These are phyloP conservation scores for Takifugu flavidus DNA, from an alignment of 2,113 vertebrate species.

Conservation along the genomic window DNA sequence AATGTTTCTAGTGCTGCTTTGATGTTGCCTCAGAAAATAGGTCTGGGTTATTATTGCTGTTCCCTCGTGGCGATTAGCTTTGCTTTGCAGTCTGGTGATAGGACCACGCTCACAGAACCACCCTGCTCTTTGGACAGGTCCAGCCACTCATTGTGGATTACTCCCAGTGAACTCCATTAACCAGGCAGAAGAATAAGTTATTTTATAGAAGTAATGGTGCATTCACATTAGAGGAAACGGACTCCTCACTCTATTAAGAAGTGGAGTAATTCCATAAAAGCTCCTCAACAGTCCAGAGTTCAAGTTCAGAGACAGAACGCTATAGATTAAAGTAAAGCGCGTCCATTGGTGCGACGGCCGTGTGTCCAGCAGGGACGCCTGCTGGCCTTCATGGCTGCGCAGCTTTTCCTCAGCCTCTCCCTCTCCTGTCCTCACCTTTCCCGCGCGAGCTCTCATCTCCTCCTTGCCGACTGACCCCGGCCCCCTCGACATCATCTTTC, in stretches of 20 bases:
- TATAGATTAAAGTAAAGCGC: no score
- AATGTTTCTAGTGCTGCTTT: not conserved
- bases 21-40: constrained; percentile 7
- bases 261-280: constrained; percentile 6
- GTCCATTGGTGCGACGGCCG: not conserved
- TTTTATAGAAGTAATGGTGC: not conserved
- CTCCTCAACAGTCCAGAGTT: no score
- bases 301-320: no score
- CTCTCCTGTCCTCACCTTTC: constrained; percentile 25
- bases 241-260: not conserved
- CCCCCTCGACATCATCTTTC: constrained; percentile 15
- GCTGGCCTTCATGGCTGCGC: constrained; percentile 19
- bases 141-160: not conserved
- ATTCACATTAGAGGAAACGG: not conserved
- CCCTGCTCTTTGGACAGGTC: not conserved
- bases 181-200: constrained; percentile 4
- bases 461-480: constrained; percentile 37
- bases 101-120: no score
- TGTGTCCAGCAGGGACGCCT: constrained; percentile 13
- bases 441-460: constrained; percentile 31
- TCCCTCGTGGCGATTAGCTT: not conserved
- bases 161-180: constrained; percentile 6
- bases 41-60: not conserved
- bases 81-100: not conserved
- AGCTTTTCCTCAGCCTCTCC: constrained; percentile 14